Base-by-base conservation (phyloP, 2,113 vertebrate species). In the Phyllostomus hastatus region DNA sequence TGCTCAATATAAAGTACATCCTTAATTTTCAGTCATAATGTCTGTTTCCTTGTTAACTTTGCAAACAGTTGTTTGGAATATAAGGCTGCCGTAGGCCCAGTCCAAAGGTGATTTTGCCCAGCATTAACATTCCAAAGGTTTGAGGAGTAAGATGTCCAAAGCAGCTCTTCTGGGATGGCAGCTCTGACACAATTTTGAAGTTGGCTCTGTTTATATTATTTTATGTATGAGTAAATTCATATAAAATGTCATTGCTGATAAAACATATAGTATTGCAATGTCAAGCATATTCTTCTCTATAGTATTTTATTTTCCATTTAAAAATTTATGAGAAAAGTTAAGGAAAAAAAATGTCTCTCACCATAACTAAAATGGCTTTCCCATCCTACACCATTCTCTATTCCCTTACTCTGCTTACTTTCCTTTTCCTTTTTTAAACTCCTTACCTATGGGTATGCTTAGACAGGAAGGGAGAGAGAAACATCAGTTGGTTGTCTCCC, bases 211-310 rank as follows among this genome's bases (percentile, higher is more conserved):
- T 43, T 43, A 43, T 43, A 73, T 73, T 46, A 46, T 46, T 43
- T 73, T 73, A 43, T 73, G 43, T 14, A 28, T 28, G 70, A 43
- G 24, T 73, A 43, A 94, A 88, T n/a, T 69, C 41, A 78, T 10
- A 76, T 41, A 52, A 83, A 96, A 91, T 70, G 69, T 46, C 69
- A 41, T 64, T 83, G n/a, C 33, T 92, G 61, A 91, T 84, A 91
- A 92, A 70, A 88, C 50, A 66, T 70, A 41, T 22, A 59, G 72
- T 85, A 83, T 59, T 59, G 46, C 19, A 92, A 72, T 54, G 6
- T 82, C 38, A 94, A 76, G 28, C 5, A 76, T 69, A 88, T 59
- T 61, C 15, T 87, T 86, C n/a, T 69, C 41, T 87, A 9, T 61
- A 75, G 48, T 31, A 81, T 94, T 78, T 84, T 83, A 81, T 57